These are phyloP conservation scores for Lymantria dispar DNA, from an alignment of 2,888 invertebrate species.

Conservation along the genomic window DNA sequence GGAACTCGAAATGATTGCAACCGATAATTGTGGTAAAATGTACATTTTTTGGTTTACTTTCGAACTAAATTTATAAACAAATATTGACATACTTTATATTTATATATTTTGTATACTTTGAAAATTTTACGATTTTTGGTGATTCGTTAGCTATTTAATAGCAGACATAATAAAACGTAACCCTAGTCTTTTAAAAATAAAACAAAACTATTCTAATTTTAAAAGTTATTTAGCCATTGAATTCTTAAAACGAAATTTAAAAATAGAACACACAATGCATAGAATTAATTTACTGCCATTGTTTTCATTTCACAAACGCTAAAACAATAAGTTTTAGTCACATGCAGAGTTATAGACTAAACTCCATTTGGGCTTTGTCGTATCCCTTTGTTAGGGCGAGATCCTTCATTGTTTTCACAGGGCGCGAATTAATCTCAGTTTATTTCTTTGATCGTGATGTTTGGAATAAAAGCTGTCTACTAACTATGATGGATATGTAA, in stretches of 20 bases:
- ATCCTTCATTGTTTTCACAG: slow-evolving; percentile 65
- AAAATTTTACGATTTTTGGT: too few species aligned
- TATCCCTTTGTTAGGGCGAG: slow-evolving; percentile 62
- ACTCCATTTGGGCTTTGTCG: slow-evolving; percentile 61
- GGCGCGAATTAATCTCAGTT: slow-evolving; percentile 78
- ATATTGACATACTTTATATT: too few species aligned
- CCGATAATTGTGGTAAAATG: slow-evolving; percentile 17
- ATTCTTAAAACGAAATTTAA: slow-evolving; percentile 22
- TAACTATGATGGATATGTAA: slow-evolving; percentile 64
- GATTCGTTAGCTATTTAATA: neutral
- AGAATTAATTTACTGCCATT: slow-evolving; percentile 65
- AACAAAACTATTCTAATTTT: neutral
- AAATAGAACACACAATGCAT: slow-evolving; percentile 40
- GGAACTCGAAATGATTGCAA: slow-evolving; percentile 45
- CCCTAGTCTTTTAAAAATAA: neutral
- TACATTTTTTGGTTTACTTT: neutral
- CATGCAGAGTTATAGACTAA: slow-evolving; percentile 80
- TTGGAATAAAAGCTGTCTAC: slow-evolving; percentile 71
- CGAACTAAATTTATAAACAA: neutral
- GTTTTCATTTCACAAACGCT: slow-evolving; percentile 64
- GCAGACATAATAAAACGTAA: neutral
- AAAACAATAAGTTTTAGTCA: slow-evolving; percentile 75
- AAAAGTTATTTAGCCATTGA: neutral
- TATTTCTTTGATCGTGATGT: slow-evolving; percentile 75
- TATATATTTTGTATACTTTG: too few species aligned